Evolutionary conservation across 2,113 vertebrate species (phyloP), one percentile per base, ranked within the genome.

Genomic region (Pan troglodytes): DNA sequence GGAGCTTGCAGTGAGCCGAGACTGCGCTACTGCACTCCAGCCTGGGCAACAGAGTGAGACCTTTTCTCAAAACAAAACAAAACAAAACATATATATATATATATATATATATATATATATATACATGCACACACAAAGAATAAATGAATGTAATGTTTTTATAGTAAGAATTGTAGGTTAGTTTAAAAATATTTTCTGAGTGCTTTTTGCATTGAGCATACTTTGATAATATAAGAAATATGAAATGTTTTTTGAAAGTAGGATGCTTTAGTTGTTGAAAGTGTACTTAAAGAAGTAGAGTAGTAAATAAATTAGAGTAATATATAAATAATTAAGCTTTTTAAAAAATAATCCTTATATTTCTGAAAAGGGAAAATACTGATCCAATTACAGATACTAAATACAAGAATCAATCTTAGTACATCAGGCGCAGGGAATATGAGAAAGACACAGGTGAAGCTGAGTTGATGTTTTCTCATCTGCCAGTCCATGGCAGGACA

Each of bases 401-500:
- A 40, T 55, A 20, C 3, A 35, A 48, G 67, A 64, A 55, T 12
- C 30, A 30, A 43, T 32, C 48, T 40, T 16, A 43, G 40, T 23
- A 2, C 6, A 4, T 14, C 8, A 8, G 76, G 12, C 38, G 40
- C 1, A 18, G 35, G 38, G 8, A 6, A 16, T 5, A 13, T 0
- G 18, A 72, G 40, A 32, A 35, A 12, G 84, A 67, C 30, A 3
- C 0, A 2, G 11, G n/a, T 7, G 2, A n/a, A 2, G 32, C 13
- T 7, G 38, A 30, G 2, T 18, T 30, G 10, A 5, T 6, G 22
- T 2, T 32, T 38, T 59, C 17, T 38, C 20, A 1, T n/a, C 40
- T 4, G 43, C 5, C 40, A 7, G 23, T n/a, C n/a, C 25, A 0
- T 2, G 0, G 35, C 4, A 13, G 55, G 57, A 10, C 13, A 10